phyloP scores from a whole-genome alignment of 2,888 invertebrate species.

The Geophilus truncorum region DNA sequence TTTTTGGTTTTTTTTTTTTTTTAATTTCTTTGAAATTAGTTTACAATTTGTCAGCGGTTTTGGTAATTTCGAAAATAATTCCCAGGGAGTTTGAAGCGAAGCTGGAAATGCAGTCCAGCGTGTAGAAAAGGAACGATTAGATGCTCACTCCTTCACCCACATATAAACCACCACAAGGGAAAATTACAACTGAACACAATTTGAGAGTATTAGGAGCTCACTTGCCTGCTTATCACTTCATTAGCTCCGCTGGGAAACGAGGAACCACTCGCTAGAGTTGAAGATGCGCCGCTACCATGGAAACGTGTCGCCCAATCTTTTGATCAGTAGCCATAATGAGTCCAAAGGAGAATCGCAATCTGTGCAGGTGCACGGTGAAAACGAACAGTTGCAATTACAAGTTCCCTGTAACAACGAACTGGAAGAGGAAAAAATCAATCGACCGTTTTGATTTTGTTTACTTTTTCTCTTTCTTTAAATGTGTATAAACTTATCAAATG shows the following conservation, averaged over 20 bases:
- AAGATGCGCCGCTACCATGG: conserved; percentile 11
- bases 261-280: not conserved
- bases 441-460: not conserved
- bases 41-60: not conserved
- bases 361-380: not conserved
- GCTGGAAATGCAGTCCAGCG: not conserved
- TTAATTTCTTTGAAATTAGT: not conserved
- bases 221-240: conserved; percentile 25
- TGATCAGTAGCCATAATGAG: conserved; percentile 25
- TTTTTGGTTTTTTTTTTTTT: not conserved
- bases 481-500: not conserved
- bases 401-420: not conserved
- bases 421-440: not conserved
- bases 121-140: conserved; percentile 14
- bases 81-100: not conserved
- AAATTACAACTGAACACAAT: conserved; percentile 27
- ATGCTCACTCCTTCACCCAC: not conserved
- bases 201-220: conserved; percentile 27
- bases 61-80: not conserved
- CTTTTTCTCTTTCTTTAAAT: not conserved
- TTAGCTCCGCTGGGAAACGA: conserved; percentile 22
- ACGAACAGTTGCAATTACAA: not conserved
- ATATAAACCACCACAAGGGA: conserved; percentile 25
- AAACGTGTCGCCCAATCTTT: conserved; percentile 18
- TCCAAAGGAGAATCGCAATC: not conserved